Conservation (phyloP, 2,888 invertebrate genomes). For the Hypercompe scribonia region DNA sequence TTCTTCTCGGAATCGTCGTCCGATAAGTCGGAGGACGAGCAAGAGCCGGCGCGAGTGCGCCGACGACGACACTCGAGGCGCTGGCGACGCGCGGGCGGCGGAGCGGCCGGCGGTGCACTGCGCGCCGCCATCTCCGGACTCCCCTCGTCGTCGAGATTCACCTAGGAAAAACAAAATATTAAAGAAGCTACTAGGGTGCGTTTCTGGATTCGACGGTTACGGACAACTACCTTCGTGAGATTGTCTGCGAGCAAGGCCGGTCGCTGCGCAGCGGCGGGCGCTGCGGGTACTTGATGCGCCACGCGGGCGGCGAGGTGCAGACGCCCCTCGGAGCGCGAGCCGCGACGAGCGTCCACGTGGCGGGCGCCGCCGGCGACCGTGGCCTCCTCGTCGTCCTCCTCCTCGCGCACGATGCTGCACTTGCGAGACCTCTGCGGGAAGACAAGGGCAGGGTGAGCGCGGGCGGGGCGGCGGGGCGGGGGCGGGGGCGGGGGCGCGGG, state of each 20-base stretch:
- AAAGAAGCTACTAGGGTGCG: neutral
- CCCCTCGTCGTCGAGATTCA: constrained; percentile 72
- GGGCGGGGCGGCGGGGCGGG: neutral
- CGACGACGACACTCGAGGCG: constrained; percentile 75
- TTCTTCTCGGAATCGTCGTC: constrained; percentile 96
- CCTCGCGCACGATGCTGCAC: constrained; percentile 96
- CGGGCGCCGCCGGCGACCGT: constrained; percentile 85
- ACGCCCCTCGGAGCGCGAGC: constrained; percentile 93
- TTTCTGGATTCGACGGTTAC: neutral
- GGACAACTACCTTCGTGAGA: constrained; percentile 75
- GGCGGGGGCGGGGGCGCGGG: neutral
- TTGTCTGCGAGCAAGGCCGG: constrained; percentile 88
- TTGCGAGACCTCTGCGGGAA: constrained; percentile 89
- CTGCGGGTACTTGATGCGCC: constrained; percentile 86
- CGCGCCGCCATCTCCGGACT: constrained; percentile 50
- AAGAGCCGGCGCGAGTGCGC: constrained; percentile 89
- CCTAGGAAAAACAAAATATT: constrained; percentile 48
- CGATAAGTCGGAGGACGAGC: constrained; percentile 97
- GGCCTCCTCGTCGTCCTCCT: constrained; percentile 95
- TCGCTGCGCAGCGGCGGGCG: constrained; percentile 82
- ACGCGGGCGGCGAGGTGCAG: constrained; percentile 90
- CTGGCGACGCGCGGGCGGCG: constrained; percentile 72
- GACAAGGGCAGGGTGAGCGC: constrained; percentile 6
- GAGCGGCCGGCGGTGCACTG: constrained; percentile 67
- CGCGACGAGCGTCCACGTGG: constrained; percentile 86